phyloP scores from a whole-genome alignment of 2,113 vertebrate genomes.

The Heloderma charlesbogerti region DNA sequence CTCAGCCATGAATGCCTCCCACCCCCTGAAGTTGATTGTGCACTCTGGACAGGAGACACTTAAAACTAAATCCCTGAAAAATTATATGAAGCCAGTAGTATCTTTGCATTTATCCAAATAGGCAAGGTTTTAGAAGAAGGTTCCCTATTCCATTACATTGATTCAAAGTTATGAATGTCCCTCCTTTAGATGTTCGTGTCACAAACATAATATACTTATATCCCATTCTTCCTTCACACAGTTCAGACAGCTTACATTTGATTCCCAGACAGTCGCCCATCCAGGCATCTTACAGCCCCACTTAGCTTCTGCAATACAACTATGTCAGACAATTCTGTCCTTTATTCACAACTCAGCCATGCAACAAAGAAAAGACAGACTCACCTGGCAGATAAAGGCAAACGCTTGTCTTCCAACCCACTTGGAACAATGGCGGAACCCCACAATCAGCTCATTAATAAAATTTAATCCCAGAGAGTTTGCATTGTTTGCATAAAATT shows the following conservation, averaged over 20 bases:
- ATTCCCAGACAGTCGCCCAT: neutral
- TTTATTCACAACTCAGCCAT: neutral
- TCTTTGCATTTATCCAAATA: neutral
- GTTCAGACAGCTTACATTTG: neutral
- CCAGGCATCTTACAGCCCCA: too few relatives aligned
- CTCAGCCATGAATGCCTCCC: neutral
- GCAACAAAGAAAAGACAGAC: constrained; percentile 3
- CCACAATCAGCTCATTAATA: constrained; percentile 72
- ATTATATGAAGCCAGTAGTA: neutral
- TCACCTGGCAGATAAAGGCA: constrained; percentile 83
- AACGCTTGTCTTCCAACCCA: constrained; percentile 83
- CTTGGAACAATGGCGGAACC: constrained; percentile 77
- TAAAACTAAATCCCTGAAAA: neutral
- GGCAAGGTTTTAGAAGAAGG: neutral
- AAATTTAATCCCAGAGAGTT: constrained; percentile 73
- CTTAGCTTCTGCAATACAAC: neutral
- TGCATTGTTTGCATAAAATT: constrained; percentile 71
- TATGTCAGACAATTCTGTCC: neutral
- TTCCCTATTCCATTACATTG: neutral
- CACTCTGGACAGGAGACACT: neutral
- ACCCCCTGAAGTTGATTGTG: too few relatives aligned
- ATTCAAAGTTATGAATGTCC: neutral
- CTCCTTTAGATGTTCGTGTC: neutral
- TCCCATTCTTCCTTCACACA: neutral
- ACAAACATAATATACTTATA: neutral